Evolutionary conservation across 1,140 invertebrate species (phyloP), one percentile per base, ranked within the genome.

Genomic region (Megathymus violae): DNA sequence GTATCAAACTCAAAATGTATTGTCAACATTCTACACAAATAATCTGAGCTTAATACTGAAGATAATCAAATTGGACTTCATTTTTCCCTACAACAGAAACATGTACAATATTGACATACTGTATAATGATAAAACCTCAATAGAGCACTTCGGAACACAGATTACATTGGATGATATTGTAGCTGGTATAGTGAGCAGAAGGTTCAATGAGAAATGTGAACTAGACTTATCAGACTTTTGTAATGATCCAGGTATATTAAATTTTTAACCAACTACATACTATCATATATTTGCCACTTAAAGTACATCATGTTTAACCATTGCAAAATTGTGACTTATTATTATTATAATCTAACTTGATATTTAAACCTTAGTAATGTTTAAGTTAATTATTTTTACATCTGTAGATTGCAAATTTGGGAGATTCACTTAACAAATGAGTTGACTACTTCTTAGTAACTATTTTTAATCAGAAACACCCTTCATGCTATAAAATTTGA

Each of bases 31-130:
- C 43, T 86, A 88, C 27, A 86, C 88, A 36, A 80, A 74, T 38
- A 88, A 77, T 46, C 51, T 88, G 5, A 66, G 40, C 22, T 65
- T 88, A 4, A 64, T 88, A 25, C 3, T 73, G 4, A 84, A 85
- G 52, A 71, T 88, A 5, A 74, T 87, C 2, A 87, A 79, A 64
- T 52, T 78, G 2, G 83, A 88, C 59, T 90, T 90, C 36, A 76
- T 85, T 65, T 88, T 88, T 52, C 80, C 80, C n/a, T 78, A 75
- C 22, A 17, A 69, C 34, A 69, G 78, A 19, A 82, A 72, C 13
- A 83, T 84, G 83, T 82, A 65, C 15, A 84, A 77, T 61, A 58
- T 90, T 14, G 84, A 88, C 36, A 70, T 90, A 48, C 38, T 90
- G 10, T 78, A 88, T 6, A 83, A 88, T 70, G 82, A 88, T 52